Evolutionary conservation across 2,113 vertebrate species (phyloP), one percentile per base, ranked within the genome.

Genomic region (Eclectus roratus): DNA sequence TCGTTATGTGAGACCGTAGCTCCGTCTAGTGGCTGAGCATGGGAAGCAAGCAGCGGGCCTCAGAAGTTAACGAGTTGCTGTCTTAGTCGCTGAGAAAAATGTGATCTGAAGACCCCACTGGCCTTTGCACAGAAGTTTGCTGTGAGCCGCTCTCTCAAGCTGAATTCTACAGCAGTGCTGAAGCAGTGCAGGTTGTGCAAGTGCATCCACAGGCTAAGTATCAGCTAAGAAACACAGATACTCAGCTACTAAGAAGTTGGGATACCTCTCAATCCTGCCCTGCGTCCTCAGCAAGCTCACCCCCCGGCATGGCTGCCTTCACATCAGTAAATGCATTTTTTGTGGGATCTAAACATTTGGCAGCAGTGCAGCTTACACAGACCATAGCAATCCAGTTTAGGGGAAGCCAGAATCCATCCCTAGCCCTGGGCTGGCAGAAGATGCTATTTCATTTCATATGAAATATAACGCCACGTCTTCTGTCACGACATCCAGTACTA

Each of bases 51-150:
- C 19, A 0, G 17, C 5, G 8, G 6, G 5, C 28, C 14, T 27
- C 10, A 4, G 3, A 7, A 41, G 8, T 28, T 10, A 17, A 17
- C 1, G 1, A 6, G 41, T 25, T 13, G 15, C 44, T 27, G 10
- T 21, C 49, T 14, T n/a, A 17, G 55, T n/a, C 33, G 41, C 2
- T 4, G 17, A 4, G 33, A 28, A 52, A 27, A 24, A 43, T 1
- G n/a, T 3, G 27, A 23, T n/a, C 23, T 1, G 0, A 31, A 1
- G 13, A 5, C 25, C 27, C 10, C 9, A 0, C 4, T 13, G 39
- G 10, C 44, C 65, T 35, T 16, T 3, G 60, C 2, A 35, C 78
- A 23, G 35, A 19, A 14, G 17, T 11, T 29, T 3, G 7, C 74
- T 5, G 1, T 1, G 24, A 43, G 18, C 29, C 4, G 1, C 5